Base-by-base conservation (phyloP, 2,888 invertebrate genomes). In the Amblyteles armatorius region DNA sequence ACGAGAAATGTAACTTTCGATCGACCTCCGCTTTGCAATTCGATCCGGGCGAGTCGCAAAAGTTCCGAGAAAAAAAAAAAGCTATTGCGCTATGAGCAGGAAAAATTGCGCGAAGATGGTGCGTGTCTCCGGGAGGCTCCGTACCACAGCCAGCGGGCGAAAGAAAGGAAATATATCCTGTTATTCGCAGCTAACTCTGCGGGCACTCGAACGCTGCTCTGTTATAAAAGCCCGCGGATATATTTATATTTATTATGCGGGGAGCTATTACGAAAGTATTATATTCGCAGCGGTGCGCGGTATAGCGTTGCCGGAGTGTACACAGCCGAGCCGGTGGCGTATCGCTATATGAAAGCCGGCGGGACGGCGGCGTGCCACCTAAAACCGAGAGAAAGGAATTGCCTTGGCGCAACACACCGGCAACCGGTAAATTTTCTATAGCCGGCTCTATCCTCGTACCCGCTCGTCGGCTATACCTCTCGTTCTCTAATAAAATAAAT, bases 201-300 rank as follows among this genome's bases (percentile, higher is more conserved):
- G 44, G 73, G 60, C 40, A 65, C 69, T 72, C 71, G 48, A 29
- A 72, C 57, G 78, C 76, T 67, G 71, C 68, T 78, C 72, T 68
- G 80, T 60, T 77, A 80, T 68, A 74, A 84, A 33, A 73, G 78
- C 57, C 73, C 52, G 78, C 16, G 77, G 73, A 73, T 86, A 83
- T 71, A 19, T 83, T 78, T 36, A 74, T 83, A 83, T 68, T 83
- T 83, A 80, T 83, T 77, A 83, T 80, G 77, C 76, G 68, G 73
- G 11, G 76, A 80, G 78, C 68, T 73, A 77, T 85, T 85, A 77
- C 83, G 85, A 85, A 85, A 85, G 82, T 77, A 77, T 82, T 85
- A 80, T 79, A 85, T 73, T 77, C 76, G 73, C 60, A 48, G 36
- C 36, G 67, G 65, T 40, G 55, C 36, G 11, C 48, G 71, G n/a